A percentile compares a stretch with the other conserved stretches of the same genome.
phyloP scores from a whole-genome alignment of 1,140 invertebrate species.

The Macrostomum lignano region DNA sequence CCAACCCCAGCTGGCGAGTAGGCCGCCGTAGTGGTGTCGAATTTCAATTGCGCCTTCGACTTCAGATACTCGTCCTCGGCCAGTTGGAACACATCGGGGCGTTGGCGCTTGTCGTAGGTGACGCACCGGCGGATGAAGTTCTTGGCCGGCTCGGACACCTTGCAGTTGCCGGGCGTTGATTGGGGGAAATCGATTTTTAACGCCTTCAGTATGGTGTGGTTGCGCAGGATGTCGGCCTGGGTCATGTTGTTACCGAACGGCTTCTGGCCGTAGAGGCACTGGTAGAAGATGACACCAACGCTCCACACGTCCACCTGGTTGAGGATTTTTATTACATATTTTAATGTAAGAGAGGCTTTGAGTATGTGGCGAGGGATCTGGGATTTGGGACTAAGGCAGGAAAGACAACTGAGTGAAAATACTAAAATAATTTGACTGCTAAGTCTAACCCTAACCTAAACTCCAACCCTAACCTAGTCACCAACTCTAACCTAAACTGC shows the following conservation, averaged over 20 bases:
- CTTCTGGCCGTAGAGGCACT: slow-evolving; percentile 80
- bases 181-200: slow-evolving; percentile 69
- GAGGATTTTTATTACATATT: no score
- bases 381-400: no score
- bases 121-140: slow-evolving; percentile 86
- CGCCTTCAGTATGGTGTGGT: slow-evolving; percentile 95
- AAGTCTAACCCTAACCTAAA: no score
- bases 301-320: slow-evolving; percentile 99
- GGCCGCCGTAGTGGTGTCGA: no score
- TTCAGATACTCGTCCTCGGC: slow-evolving; percentile 83
- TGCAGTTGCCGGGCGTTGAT: neutral
- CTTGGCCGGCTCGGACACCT: slow-evolving; percentile 1
- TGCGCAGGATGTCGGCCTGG: slow-evolving; percentile 92
- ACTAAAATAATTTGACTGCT: no score
- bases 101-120: slow-evolving; percentile 84
- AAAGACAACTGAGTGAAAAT: no score
- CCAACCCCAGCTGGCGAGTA: no score
- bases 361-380: no score
- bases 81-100: slow-evolving; percentile 78
- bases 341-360: no score
- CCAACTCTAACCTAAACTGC: no score
- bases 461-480: no score
- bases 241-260: slow-evolving; percentile 97
- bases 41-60: slow-evolving; percentile 19
- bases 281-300: slow-evolving; percentile 98